Evolutionary conservation across 1,140 invertebrate genomes (phyloP), one percentile per base, ranked within the genome.

Genomic region (Agraylea sexmaculata): DNA sequence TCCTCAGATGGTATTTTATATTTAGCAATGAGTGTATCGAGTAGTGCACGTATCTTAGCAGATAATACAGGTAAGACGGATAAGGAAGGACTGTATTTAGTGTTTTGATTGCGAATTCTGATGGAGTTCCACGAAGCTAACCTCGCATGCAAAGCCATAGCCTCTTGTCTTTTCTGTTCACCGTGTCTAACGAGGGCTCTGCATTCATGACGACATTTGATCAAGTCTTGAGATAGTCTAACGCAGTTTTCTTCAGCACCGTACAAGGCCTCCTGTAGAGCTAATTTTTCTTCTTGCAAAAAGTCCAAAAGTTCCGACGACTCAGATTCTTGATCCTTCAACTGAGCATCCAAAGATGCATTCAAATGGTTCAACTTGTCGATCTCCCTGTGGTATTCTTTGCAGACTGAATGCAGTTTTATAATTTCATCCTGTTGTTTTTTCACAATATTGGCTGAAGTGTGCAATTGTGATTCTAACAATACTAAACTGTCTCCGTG

Each of bases 1-100:
- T 81, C 79, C 52, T 82, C 75, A 47, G 75, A 71, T 7, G 82
- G 81, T 53, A 87, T 80, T 49, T 68, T 70, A 57, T 85, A 85
- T 8, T 78, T 77, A 37, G 64, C 67, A 22, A 80, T 72, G 40
- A 86, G 65, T 53, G 83, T 76, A 53, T 78, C 76, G 3, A 81
- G 72, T 7, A 86, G 64, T 37, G 68, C 71, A 35, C 79, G 77
- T 27, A 87, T 66, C 45, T 83, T 67, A 0, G 72, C 69, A 13
- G 77, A 72, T 4, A 87, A 61, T 17, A 78, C 73, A 28, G 80
- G 74, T 2, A 87, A 63, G 4, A 81, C 77, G 5, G 80, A 74
- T 7, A 78, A 70, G 5, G 78, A 70, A 20, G 78, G 76, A 37
- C 78, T 79, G 59, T 82, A 77, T 37, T 76, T 72, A 31, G 79